Conservation (phyloP, 2,888 invertebrate genomes). For the Cephus sareptanus region DNA sequence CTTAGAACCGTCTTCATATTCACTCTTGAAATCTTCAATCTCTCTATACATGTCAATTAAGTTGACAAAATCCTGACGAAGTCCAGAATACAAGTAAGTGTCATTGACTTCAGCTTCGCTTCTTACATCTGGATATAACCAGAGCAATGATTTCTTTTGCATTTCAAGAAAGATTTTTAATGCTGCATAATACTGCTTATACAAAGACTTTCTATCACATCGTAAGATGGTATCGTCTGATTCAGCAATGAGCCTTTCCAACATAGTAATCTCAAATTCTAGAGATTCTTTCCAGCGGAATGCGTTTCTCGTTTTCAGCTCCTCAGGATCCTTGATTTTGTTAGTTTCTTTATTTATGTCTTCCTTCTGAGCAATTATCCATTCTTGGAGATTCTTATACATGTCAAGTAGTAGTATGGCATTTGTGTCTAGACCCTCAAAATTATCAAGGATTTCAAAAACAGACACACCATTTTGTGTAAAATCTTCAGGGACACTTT, state of each 20-base stretch:
- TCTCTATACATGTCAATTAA: slow-evolving; percentile 46
- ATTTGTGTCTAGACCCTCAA: not conserved
- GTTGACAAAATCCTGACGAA: slow-evolving; percentile 29
- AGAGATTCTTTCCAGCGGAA: slow-evolving; percentile 49
- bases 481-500: not conserved
- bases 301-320: slow-evolving; percentile 30
- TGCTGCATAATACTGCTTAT: slow-evolving; percentile 35
- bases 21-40: slow-evolving; percentile 52
- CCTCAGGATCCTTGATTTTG: slow-evolving; percentile 18
- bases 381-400: slow-evolving; percentile 8
- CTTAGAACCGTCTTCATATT: slow-evolving; percentile 25
- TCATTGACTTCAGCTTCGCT: slow-evolving; percentile 49
- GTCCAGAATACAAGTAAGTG: slow-evolving; percentile 43
- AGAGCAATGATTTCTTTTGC: slow-evolving; percentile 52
- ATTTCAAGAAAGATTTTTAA: slow-evolving; percentile 42
- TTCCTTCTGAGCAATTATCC: slow-evolving; percentile 4
- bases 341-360: not conserved
- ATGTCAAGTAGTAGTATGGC: not conserved
- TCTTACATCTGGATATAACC: slow-evolving; percentile 52
- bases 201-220: slow-evolving; percentile 10
- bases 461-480: not conserved
- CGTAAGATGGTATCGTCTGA: slow-evolving; percentile 13
- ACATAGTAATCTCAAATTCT: slow-evolving; percentile 44
- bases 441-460: not conserved
- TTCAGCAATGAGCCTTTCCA: slow-evolving; percentile 25